Evolutionary conservation across 2,797 vertebrate genomes (phyloP).

Genomic region (Fringilla coelebs): DNA sequence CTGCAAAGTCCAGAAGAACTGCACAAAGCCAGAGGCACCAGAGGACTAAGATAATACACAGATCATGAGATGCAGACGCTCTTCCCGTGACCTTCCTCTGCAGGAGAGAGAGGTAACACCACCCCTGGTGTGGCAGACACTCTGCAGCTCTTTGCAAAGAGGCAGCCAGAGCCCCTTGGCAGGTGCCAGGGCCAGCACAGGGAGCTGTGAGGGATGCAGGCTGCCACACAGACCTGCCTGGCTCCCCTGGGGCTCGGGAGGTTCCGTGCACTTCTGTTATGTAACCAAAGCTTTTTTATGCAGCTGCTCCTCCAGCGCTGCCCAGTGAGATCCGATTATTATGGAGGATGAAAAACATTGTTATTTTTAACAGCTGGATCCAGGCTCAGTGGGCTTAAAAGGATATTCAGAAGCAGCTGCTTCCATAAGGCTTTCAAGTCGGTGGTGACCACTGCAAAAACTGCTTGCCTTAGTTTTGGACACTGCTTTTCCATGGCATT

Average conservation of each 20-base stretch:
- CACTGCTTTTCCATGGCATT: background rate
- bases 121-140: rapidly evolving
- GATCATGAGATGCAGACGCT: background rate
- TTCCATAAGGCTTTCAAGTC: background rate
- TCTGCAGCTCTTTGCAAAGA: background rate
- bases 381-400: slow-evolving; percentile 18
- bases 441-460: background rate
- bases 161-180: background rate
- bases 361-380: slow-evolving; percentile 64
- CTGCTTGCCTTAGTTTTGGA: background rate
- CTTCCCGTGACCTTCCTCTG: background rate
- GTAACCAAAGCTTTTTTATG: background rate
- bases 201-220: background rate
- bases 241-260: background rate
- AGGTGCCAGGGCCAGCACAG: background rate
- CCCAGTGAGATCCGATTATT: slow-evolving; percentile 24
- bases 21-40: background rate
- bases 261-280: background rate
- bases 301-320: background rate
- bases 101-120: background rate
- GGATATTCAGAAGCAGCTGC: slow-evolving; percentile 33
- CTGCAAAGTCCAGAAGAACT: background rate
- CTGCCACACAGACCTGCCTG: background rate
- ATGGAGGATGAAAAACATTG: slow-evolving; percentile 24
- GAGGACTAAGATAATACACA: background rate